Evolutionary conservation across 2,113 vertebrate genomes (phyloP), one percentile per base, ranked within the genome.

Genomic region (Falcunculus frontatus): DNA sequence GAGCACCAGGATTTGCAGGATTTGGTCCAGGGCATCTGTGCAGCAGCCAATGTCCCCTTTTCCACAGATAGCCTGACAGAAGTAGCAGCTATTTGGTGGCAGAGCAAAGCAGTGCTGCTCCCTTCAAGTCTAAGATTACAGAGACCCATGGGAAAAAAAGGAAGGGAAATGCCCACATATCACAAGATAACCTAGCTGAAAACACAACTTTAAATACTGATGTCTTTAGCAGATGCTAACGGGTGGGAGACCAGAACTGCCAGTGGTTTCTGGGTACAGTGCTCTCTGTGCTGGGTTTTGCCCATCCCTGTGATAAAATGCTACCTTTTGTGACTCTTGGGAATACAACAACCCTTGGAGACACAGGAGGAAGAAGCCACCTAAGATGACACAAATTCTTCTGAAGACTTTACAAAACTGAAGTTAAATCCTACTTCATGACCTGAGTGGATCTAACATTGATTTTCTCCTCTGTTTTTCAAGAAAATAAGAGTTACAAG

Each of bases 1-100:
- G 19, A 46, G 10, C n/a, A 39, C 27, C 12, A 35, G 29, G 41
- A 52, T 35, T 16, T 70, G 68, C 50, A 69, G 27, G 56, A 72
- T 60, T 44, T 68, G n/a, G n/a, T n/a, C n/a, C n/a, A n/a, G n/a
- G n/a, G n/a, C n/a, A n/a, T n/a, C n/a, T n/a, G 13, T 5, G 29
- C 41, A 47, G 83, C 3, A 3, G 27, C 22, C 63, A 76, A 2
- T 13, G 10, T 13, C 6, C 15, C 44, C 27, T 53, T 37, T 39
- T 46, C 83, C 63, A 50, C 1, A 3, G 35, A 13, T 0, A 37
- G n/a, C 26, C 64, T 15, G 49, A 16, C 6, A 25, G 30, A 46
- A 80, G 30, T 2, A 42, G 7, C 29, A 41, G 8, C 29, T 27
- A 2, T 7, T 32, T 2, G 0, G 12, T 7, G 39, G 70, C 67